phyloP scores from a whole-genome alignment of 2,797 vertebrate genomes.

The Muscicapa comitata region DNA sequence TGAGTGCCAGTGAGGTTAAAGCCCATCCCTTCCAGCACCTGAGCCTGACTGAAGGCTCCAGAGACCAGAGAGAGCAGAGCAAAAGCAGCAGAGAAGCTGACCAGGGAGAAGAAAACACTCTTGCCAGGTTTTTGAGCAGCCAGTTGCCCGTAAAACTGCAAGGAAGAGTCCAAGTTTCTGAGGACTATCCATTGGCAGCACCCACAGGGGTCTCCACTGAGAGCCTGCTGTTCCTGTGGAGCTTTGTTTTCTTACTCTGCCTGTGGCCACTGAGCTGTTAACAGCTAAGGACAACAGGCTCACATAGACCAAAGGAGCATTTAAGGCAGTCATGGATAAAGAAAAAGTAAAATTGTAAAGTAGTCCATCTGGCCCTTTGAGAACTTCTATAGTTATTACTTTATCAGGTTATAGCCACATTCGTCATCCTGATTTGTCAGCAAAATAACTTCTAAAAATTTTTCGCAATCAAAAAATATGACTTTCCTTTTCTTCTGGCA shows the following conservation, averaged over 20 bases:
- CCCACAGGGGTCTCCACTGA: not conserved
- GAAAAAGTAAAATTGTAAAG: not conserved
- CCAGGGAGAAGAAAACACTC: slow-evolving; percentile 80
- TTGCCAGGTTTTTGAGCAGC: slow-evolving; percentile 31
- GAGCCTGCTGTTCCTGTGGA: not conserved
- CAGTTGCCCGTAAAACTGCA: slow-evolving; percentile 74
- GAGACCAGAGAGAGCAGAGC: slow-evolving; percentile 74
- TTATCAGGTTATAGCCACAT: not conserved
- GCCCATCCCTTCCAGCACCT: slow-evolving; percentile 73
- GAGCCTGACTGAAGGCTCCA: slow-evolving; percentile 62
- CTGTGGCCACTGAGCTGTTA: not conserved
- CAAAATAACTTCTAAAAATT: not conserved
- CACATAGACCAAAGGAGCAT: not conserved
- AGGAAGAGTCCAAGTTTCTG: slow-evolving; percentile 69
- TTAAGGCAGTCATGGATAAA: not conserved
- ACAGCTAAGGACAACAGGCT: not conserved
- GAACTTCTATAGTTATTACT: not conserved
- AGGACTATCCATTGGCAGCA: not conserved
- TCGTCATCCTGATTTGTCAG: not conserved
- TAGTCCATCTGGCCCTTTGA: not conserved
- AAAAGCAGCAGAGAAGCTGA: slow-evolving; percentile 74
- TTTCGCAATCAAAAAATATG: not conserved
- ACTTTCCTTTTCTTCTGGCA: not conserved
- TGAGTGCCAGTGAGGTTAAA: slow-evolving; percentile 66
- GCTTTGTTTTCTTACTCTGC: not conserved